These are phyloP conservation scores for Agrotis clavis DNA, from an alignment of 2,888 invertebrate genomes.

Conservation along the genomic window DNA sequence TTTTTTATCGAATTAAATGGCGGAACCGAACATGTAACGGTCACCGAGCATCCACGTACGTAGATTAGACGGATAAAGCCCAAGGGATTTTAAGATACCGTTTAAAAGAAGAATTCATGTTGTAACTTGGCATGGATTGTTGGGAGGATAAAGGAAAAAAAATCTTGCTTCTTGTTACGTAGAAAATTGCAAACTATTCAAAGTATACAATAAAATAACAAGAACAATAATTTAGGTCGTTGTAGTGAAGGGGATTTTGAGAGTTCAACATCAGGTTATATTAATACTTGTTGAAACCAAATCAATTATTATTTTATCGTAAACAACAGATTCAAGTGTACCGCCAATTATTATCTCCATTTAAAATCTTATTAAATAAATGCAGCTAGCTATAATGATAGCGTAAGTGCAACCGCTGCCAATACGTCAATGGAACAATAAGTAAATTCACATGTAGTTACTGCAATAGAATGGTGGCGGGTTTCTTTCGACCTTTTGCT, in stretches of 20 bases:
- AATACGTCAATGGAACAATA: conserved; percentile 47
- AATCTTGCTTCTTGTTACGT: background rate
- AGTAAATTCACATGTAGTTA: conserved; percentile 46
- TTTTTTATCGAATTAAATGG: conserved; percentile 43
- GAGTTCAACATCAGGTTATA: conserved; percentile 39
- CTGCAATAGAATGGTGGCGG: conserved; percentile 45
- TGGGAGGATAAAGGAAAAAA: background rate
- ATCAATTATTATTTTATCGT: conserved; percentile 16
- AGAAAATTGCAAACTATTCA: conserved; percentile 20
- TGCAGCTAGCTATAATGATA: conserved; percentile 19
- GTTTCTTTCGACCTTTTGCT: conserved; percentile 66
- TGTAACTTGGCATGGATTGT: conserved; percentile 24
- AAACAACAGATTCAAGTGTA: background rate
- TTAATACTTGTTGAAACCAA: conserved; percentile 29
- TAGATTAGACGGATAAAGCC: conserved; percentile 22
- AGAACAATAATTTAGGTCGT: conserved; percentile 8
- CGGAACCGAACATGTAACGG: conserved; percentile 40
- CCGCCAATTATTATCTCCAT: conserved; percentile 18
- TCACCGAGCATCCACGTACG: conserved; percentile 24
- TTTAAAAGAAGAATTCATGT: conserved; percentile 22
- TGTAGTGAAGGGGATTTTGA: conserved; percentile 35
- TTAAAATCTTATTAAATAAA: conserved; percentile 16
- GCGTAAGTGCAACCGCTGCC: conserved; percentile 17
- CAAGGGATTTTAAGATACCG: conserved; percentile 15
- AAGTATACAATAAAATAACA: conserved; percentile 3